These are phyloP conservation scores for Eudemis profundana DNA, from an alignment of 2,888 invertebrate genomes.

Conservation along the genomic window DNA sequence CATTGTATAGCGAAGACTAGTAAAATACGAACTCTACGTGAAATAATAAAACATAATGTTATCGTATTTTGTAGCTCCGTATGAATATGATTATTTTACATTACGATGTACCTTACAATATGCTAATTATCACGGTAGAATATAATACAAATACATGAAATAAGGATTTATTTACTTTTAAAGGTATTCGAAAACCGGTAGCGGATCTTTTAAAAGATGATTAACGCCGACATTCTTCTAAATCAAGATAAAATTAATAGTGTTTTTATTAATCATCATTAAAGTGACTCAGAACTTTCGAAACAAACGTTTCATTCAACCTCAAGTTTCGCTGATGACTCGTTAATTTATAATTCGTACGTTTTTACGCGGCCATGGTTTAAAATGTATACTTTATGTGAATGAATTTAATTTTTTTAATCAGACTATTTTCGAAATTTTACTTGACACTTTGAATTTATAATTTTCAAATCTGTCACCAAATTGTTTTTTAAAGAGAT, in stretches of 20 bases:
- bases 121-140: neutral
- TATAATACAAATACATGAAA: neutral
- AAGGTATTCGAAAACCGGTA: conserved; percentile 29
- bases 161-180: conserved; percentile 5
- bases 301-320: conserved; percentile 55
- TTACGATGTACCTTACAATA: conserved; percentile 15
- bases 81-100: conserved; percentile 8
- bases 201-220: conserved; percentile 40
- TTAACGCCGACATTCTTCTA: conserved; percentile 52
- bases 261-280: conserved; percentile 43
- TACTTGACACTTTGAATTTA: too few species aligned
- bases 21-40: conserved; percentile 15
- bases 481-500: too few species aligned
- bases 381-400: too few species aligned
- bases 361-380: too few species aligned
- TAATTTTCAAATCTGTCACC: too few species aligned
- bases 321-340: conserved; percentile 52
- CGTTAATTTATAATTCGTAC: conserved; percentile 34
- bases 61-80: conserved; percentile 1
- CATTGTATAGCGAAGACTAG: conserved; percentile 43
- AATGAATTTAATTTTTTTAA: too few species aligned
- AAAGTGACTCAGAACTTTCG: conserved; percentile 58
- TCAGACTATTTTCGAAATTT: too few species aligned
- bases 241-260: conserved; percentile 51
- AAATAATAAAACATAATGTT: conserved; percentile 20